Conservation (phyloP, 2,888 invertebrate species). For the Tenthredo distinguenda region DNA sequence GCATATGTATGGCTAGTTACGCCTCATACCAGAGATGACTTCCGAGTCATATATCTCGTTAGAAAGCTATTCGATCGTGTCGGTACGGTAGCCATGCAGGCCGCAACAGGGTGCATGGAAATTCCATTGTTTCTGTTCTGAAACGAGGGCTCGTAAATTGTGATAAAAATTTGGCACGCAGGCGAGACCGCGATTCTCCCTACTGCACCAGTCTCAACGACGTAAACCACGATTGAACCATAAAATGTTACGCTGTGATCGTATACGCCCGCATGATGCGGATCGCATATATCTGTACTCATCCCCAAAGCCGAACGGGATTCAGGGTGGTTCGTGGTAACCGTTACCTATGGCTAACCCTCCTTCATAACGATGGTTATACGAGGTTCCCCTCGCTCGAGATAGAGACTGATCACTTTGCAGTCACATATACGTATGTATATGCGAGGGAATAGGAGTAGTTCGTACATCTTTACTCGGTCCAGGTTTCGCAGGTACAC, state of each 20-base stretch:
- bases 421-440: neutral
- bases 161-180: slow-evolving; percentile 49
- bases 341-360: slow-evolving; percentile 24
- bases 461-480: neutral
- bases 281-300: neutral
- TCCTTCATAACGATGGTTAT: slow-evolving; percentile 18
- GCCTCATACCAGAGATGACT: neutral
- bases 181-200: slow-evolving; percentile 9
- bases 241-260: slow-evolving; percentile 38
- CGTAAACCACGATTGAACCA: slow-evolving; percentile 50
- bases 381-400: neutral
- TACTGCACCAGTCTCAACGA: slow-evolving; percentile 27
- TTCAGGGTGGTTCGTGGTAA: slow-evolving; percentile 36
- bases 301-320: slow-evolving; percentile 20
- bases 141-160: slow-evolving; percentile 46
- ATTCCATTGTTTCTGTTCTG: slow-evolving; percentile 42
- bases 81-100: neutral
- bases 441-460: neutral
- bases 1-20: neutral
- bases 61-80: slow-evolving; percentile 26
- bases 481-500: neutral
- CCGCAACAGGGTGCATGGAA: slow-evolving; percentile 25
- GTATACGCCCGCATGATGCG: slow-evolving; percentile 1
- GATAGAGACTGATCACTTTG: slow-evolving; percentile 2
- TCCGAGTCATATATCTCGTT: slow-evolving; percentile 43